Evolutionary conservation across 2,113 vertebrate genomes (phyloP).

Genomic region (Caracal caracal): DNA sequence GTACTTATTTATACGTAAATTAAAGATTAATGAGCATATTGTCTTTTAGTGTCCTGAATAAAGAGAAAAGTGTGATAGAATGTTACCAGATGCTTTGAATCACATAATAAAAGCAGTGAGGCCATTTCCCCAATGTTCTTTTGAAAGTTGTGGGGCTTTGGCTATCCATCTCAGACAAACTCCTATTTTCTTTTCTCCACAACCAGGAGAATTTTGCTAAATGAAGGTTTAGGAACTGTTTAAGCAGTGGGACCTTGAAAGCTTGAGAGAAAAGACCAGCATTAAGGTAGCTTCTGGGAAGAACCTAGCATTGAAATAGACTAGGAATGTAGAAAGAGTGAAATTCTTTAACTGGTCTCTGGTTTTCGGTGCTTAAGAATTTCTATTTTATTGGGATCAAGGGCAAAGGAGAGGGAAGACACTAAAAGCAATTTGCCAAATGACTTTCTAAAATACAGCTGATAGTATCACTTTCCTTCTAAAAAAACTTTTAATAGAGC

Average conservation of each 20-base stretch:
- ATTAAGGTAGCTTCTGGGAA: not conserved
- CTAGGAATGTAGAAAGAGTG: not conserved
- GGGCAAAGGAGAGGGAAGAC: not conserved
- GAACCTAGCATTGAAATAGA: not conserved
- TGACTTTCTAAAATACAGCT: constrained; percentile 26
- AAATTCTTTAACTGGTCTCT: constrained; percentile 1
- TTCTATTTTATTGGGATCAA: not conserved
- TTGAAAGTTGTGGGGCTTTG: not conserved
- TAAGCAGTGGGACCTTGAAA: not conserved
- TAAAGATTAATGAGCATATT: not conserved
- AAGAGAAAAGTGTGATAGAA: not conserved
- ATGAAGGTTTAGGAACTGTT: not conserved
- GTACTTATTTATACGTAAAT: not conserved
- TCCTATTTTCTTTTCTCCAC: not conserved
- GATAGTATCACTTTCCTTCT: not conserved
- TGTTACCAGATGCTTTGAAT: not conserved
- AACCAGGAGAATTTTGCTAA: not conserved
- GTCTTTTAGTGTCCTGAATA: not conserved
- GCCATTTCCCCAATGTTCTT: not conserved
- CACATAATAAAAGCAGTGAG: not conserved
- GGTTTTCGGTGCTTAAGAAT: not conserved
- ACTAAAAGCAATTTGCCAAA: not conserved
- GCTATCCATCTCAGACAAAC: not conserved
- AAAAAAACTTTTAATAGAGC: constrained; percentile 15
- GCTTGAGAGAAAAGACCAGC: not conserved